Conservation (phyloP, 2,888 invertebrate genomes). For the Carabus problematicus region DNA sequence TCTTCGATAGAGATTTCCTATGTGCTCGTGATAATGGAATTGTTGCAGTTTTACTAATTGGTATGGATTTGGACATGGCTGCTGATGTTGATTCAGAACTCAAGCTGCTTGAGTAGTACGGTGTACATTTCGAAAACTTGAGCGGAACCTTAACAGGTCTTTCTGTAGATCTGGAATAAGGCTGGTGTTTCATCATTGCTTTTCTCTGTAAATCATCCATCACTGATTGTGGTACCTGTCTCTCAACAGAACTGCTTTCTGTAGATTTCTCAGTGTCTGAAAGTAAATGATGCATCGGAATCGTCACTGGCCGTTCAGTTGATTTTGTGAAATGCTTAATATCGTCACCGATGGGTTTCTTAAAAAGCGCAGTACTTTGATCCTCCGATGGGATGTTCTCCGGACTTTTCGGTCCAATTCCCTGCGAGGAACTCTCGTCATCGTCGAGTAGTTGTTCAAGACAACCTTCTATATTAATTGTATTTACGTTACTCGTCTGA, state of each 20-base stretch:
- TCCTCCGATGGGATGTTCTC: constrained; percentile 58
- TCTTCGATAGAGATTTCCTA: constrained; percentile 64
- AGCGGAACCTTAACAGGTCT: constrained; percentile 59
- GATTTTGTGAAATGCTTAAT: constrained; percentile 59
- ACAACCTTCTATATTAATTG: constrained; percentile 55
- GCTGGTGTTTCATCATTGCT: constrained; percentile 49
- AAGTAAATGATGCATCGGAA: constrained; percentile 61
- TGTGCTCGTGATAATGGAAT: constrained; percentile 57
- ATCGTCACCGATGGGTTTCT: constrained; percentile 46
- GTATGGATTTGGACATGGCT: constrained; percentile 65
- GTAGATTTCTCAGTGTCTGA: constrained; percentile 61
- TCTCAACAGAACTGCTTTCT: constrained; percentile 62
- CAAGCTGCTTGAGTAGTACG: constrained; percentile 77
- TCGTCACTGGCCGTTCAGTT: constrained; percentile 63
- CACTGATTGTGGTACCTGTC: constrained; percentile 46
- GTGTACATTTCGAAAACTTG: constrained; percentile 72
- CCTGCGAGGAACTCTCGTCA: constrained; percentile 36
- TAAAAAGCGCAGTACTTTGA: constrained; percentile 51
- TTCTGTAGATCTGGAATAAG: constrained; percentile 54
- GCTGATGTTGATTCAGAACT: constrained; percentile 78
- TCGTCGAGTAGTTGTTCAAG: constrained; percentile 54
- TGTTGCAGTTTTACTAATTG: constrained; percentile 67
- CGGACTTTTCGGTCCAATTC: constrained; percentile 52
- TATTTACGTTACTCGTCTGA: constrained; percentile 57
- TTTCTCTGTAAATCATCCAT: constrained; percentile 17